Conservation (phyloP, 2,797 vertebrate genomes). For the Thamnophis elegans region DNA sequence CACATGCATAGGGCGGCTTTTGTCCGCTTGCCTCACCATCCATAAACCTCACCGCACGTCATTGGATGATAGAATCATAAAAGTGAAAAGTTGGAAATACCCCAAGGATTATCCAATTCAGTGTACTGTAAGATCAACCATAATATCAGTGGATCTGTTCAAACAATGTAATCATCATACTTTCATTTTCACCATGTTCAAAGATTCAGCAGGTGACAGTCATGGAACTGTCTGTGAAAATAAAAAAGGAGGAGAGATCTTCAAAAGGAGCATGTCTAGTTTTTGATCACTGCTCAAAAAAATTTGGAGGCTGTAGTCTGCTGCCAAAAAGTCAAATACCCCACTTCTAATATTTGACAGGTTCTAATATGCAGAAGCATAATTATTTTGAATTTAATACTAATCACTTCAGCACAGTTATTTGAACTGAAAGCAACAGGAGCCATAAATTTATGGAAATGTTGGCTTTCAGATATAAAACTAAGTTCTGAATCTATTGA, state of each 20-base stretch:
- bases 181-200: not conserved
- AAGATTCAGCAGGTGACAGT: not conserved
- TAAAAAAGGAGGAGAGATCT: not conserved
- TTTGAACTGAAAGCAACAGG: not conserved
- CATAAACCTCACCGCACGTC: too few species aligned
- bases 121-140: not conserved
- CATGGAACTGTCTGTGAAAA: not conserved
- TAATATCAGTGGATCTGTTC: not conserved
- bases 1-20: too few species aligned
- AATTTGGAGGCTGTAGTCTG: not conserved
- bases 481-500: not conserved
- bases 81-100: not conserved
- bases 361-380: not conserved
- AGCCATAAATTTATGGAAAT: not conserved
- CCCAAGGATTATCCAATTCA: not conserved
- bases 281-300: not conserved
- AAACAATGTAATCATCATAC: not conserved
- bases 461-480: slow-evolving; percentile 18
- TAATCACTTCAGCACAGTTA: not conserved
- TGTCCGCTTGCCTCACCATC: too few species aligned
- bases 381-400: not conserved
- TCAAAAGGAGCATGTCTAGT: not conserved
- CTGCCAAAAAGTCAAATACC: not conserved
- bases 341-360: not conserved
- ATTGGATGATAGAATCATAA: not conserved